phyloP scores from a whole-genome alignment of 2,113 vertebrate species.

The Malaclemys terrapin region DNA sequence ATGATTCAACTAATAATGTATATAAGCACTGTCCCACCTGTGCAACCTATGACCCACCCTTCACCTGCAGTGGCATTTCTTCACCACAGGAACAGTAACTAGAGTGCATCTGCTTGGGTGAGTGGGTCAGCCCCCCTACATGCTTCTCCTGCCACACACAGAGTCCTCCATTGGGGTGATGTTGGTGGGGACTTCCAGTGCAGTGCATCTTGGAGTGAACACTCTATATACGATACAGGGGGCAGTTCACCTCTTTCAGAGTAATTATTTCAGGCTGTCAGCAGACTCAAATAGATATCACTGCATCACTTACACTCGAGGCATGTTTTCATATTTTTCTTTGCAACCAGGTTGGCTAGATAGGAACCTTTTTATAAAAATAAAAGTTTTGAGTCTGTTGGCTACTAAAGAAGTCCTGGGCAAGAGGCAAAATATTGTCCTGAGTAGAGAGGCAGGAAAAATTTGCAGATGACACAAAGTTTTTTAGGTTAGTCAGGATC shows the following conservation, averaged over 20 bases:
- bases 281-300: neutral
- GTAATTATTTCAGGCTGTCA: neutral
- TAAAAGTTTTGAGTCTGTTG: neutral
- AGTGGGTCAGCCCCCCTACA: neutral
- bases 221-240: no score
- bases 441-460: neutral
- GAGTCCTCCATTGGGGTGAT: neutral
- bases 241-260: neutral
- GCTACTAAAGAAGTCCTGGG: neutral
- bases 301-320: neutral
- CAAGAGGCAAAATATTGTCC: neutral
- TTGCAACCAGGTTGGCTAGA: neutral
- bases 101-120: neutral
- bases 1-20: neutral
- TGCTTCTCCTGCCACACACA: neutral
- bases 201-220: neutral
- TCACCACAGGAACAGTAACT: neutral
- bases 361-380: neutral
- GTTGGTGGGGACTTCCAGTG: neutral
- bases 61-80: neutral
- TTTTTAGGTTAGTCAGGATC: neutral
- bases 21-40: neutral
- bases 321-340: neutral
- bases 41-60: neutral
- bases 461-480: neutral